Evolutionary conservation across 2,113 vertebrate genomes (phyloP).

Genomic region (Oryzias melastigma): DNA sequence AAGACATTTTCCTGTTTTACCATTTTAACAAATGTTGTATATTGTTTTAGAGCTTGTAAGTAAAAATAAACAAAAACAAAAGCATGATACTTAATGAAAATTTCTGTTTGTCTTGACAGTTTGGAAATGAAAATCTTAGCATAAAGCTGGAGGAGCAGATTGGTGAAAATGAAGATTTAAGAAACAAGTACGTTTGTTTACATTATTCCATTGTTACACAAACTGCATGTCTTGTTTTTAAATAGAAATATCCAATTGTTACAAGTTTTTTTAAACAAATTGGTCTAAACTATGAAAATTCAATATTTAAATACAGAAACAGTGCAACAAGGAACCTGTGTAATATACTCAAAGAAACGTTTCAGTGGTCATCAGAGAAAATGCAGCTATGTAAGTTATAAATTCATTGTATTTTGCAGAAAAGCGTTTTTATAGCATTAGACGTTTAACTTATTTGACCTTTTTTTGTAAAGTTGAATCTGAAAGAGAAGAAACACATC

Average conservation of each 20-base stretch:
- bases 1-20: no score
- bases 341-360: slow-evolving; percentile 88
- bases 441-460: slow-evolving; percentile 1
- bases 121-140: slow-evolving; percentile 91
- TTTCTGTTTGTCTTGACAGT: slow-evolving; percentile 69
- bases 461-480: slow-evolving; percentile 81
- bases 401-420: background rate
- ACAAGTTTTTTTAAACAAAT: background rate
- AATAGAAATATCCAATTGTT: background rate
- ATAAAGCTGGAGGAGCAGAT: slow-evolving; percentile 90
- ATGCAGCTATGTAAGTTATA: slow-evolving; percentile 85
- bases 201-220: background rate
- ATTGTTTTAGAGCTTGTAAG: no score
- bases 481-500: slow-evolving; percentile 89
- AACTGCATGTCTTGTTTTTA: background rate
- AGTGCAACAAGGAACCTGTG: slow-evolving; percentile 86
- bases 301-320: slow-evolving; percentile 71
- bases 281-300: slow-evolving; percentile 1
- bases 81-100: background rate
- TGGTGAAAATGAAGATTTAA: slow-evolving; percentile 88
- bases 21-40: no score
- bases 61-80: no score
- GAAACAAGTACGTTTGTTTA: slow-evolving; percentile 83
- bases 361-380: slow-evolving; percentile 84
- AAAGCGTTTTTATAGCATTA: background rate